Evolutionary conservation across 2,888 invertebrate genomes (phyloP).

Genomic region (Oscheius sp.): DNA sequence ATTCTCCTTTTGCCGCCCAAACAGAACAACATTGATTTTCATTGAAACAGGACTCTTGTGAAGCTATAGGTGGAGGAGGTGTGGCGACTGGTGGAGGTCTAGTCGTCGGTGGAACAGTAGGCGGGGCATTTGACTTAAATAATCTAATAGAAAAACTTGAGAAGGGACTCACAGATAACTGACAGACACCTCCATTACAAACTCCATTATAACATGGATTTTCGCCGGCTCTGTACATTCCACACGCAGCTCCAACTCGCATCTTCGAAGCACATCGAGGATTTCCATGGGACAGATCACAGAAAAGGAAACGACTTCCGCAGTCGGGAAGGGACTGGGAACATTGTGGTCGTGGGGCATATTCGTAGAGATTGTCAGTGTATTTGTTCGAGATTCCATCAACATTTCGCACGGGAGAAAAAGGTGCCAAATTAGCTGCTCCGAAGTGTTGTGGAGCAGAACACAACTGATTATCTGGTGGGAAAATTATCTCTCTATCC

Average conservation of each 20-base stretch:
- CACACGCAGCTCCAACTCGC: slow-evolving; percentile 44
- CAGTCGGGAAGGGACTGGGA: slow-evolving; percentile 48
- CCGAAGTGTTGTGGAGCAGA: slow-evolving; percentile 59
- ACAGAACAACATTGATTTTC: slow-evolving; percentile 63
- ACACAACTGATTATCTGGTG: slow-evolving; percentile 58
- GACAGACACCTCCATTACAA: slow-evolving; percentile 52
- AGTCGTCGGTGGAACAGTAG: slow-evolving; percentile 25
- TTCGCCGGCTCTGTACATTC: slow-evolving; percentile 36
- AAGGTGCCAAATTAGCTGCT: slow-evolving; percentile 48
- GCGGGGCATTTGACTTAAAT: too few relatives aligned
- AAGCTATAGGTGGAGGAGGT: background rate
- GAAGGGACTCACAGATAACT: background rate
- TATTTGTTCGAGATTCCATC: slow-evolving; percentile 64
- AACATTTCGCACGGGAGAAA: slow-evolving; percentile 54
- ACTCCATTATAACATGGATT: slow-evolving; percentile 53
- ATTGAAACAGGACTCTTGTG: slow-evolving; percentile 60
- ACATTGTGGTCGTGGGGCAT: slow-evolving; percentile 62
- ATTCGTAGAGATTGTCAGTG: slow-evolving; percentile 65
- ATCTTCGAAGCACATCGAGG: slow-evolving; percentile 60
- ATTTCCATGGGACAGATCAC: slow-evolving; percentile 44
- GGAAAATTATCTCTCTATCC: slow-evolving; percentile 50
- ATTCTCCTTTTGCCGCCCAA: slow-evolving; percentile 61
- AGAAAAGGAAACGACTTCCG: slow-evolving; percentile 58
- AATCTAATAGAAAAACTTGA: background rate
- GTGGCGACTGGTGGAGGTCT: slow-evolving; percentile 30